Conservation (phyloP, 2,113 vertebrate species). For the Alexandromys fortis region DNA sequence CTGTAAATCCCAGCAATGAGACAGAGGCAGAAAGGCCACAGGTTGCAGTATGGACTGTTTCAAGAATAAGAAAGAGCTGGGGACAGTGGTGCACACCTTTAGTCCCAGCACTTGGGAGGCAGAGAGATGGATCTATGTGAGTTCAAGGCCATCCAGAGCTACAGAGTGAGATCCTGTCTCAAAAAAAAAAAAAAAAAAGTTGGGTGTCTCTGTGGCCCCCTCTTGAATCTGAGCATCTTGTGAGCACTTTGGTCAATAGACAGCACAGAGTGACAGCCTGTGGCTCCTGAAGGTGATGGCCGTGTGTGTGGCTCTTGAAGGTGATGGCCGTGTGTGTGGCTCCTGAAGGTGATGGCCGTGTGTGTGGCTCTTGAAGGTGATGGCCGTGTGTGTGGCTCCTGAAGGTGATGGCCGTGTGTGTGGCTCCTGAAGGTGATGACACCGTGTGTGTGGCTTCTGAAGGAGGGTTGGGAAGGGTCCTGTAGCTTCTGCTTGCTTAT, state of each 20-base stretch:
- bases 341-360: too few species aligned
- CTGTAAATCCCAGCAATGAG: neutral
- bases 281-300: too few species aligned
- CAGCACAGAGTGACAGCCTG: neutral
- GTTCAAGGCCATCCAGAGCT: neutral
- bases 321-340: too few species aligned
- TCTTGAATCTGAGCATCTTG: neutral
- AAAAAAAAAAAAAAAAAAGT: neutral
- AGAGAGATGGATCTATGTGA: too few species aligned
- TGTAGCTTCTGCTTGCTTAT: neutral
- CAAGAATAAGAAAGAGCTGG: neutral
- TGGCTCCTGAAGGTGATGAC: too few species aligned
- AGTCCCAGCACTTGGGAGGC: too few species aligned
- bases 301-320: too few species aligned
- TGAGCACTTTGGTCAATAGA: neutral
- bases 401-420: too few species aligned
- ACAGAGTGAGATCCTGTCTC: neutral
- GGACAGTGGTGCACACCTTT: too few species aligned
- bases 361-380: too few species aligned
- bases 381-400: too few species aligned
- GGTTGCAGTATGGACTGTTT: neutral
- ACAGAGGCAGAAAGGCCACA: neutral
- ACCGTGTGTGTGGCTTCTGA: neutral
- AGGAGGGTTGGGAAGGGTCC: neutral
- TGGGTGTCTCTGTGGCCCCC: neutral